Evolutionary conservation across 2,797 vertebrate species (phyloP).

Genomic region (Toxotes lorentzi): DNA sequence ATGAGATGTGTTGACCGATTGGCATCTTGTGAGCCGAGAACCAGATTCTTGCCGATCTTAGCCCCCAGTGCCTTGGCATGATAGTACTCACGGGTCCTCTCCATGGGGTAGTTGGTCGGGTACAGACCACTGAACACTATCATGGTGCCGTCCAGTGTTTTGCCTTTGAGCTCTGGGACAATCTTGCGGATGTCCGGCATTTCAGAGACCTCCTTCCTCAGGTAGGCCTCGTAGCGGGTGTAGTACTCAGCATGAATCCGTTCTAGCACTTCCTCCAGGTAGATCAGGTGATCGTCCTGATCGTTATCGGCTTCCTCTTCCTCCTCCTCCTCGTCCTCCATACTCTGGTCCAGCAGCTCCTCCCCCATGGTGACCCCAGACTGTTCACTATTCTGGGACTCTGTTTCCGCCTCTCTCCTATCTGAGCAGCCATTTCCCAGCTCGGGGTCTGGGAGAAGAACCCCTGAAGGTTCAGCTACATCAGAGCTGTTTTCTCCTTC

Average conservation of each 20-base stretch:
- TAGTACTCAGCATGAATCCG: conserved; percentile 95
- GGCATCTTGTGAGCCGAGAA: conserved; percentile 87
- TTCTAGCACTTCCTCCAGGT: conserved; percentile 95
- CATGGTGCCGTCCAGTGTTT: conserved; percentile 88
- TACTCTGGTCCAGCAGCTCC: conserved; percentile 94
- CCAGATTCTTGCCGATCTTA: conserved; percentile 89
- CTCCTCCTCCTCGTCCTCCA: conserved; percentile 92
- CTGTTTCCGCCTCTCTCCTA: conserved; percentile 92
- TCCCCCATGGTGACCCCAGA: conserved; percentile 95
- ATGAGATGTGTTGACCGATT: conserved; percentile 92
- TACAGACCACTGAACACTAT: conserved; percentile 95
- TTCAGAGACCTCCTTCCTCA: conserved; percentile 86
- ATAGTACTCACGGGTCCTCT: conserved; percentile 95
- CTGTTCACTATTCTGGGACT: conserved; percentile 97
- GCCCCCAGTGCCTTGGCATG: conserved; percentile 95
- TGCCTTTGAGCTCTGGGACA: conserved; percentile 94
- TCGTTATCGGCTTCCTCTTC: conserved; percentile 90
- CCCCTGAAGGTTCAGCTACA: conserved; percentile 64
- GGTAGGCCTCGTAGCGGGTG: conserved; percentile 89
- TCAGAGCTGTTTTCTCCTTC: conserved; percentile 68
- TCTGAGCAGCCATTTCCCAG: conserved; percentile 91
- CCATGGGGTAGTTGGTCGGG: conserved; percentile 96
- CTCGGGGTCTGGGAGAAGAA: conserved; percentile 87
- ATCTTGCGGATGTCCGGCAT: conserved; percentile 95
- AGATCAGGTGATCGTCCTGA: conserved; percentile 94